Evolutionary conservation across 1,140 invertebrate species (phyloP), one percentile per base, ranked within the genome.

Genomic region (Tenebrio molitor): DNA sequence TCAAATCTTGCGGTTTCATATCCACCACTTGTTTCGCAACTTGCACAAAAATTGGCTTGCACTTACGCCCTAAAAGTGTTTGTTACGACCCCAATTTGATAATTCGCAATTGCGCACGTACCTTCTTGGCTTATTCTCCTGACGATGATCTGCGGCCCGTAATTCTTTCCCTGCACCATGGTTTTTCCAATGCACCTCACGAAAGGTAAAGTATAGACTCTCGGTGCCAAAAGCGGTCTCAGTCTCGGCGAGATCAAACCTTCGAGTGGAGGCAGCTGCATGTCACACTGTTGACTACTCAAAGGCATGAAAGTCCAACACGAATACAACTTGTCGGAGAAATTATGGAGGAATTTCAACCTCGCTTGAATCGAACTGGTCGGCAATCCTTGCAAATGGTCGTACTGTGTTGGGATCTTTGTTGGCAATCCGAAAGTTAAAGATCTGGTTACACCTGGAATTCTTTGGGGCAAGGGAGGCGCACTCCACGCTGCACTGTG

Each of bases 141-240:
- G 0, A 91, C 90, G 19, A 88, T 90, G 5, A 91, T 89, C 78
- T 89, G 89, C 0, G 90, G 90, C 0, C 90, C 89, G 77, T 90
- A 91, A 80, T 90, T 91, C 67, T 87, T 85, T 5, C 89, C 89
- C 78, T 90, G 89, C 6, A 91, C 86, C 90, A 91, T 91, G 0
- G 89, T 91, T 67, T 89, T 86, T 17, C 88, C 88, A 8, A 91
- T 83, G 69, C 87, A 86, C 66, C 89, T 81, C 0, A 91, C 89
- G 77, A 91, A 84, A 6, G 90, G 90, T 58, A 91, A 82, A 1
- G 88, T 90, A 79, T 90, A 89, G 1, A 91, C 88, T 34, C 88
- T 78, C 0, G 89, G 86, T 1, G 88, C 86, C 29, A 90, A 79
- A 10, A 91, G 70, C 6, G 85, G 84, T 29, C 90, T 79, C 21